Evolutionary conservation across 23 tunicate species (phyloP).

Genomic region (Ciona savignyi): DNA sequence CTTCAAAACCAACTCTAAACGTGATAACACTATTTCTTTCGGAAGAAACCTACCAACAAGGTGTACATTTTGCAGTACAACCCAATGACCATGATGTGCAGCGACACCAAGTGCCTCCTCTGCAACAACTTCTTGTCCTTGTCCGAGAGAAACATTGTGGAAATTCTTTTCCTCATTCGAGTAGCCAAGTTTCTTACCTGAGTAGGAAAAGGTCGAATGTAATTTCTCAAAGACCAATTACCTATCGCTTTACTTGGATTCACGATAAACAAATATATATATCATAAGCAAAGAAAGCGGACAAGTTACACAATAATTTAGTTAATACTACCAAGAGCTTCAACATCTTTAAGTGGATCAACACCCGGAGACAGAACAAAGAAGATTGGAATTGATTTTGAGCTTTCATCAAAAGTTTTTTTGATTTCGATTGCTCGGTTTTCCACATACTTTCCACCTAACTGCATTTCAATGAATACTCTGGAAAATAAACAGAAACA

Average conservation of each 20-base stretch:
- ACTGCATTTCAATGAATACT: slow-evolving; percentile 55
- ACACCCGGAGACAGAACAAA: slow-evolving; percentile 89
- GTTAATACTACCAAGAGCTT: slow-evolving; percentile 47
- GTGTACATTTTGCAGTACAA: slow-evolving; percentile 80
- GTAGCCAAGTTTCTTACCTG: slow-evolving; percentile 73
- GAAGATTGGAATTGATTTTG: slow-evolving; percentile 65
- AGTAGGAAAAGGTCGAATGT: too few relatives aligned
- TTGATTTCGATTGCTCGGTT: slow-evolving; percentile 67
- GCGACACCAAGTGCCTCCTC: slow-evolving; percentile 70
- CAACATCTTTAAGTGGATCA: slow-evolving; percentile 83
- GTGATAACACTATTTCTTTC: too few relatives aligned
- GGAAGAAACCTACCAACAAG: slow-evolving; percentile 72
- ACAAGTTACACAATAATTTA: too few relatives aligned
- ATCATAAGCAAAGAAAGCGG: background rate
- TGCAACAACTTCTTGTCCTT: slow-evolving; percentile 89
- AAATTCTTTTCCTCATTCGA: slow-evolving; percentile 51
- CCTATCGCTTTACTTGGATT: too few relatives aligned
- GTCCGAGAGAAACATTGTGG: slow-evolving; percentile 85
- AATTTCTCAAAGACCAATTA: too few relatives aligned
- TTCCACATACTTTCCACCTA: slow-evolving; percentile 82
- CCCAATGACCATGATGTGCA: slow-evolving; percentile 86
- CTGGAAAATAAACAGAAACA: slow-evolving; percentile 39
- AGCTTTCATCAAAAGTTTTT: slow-evolving; percentile 86
- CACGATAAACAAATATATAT: too few relatives aligned
- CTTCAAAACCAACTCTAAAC: too few relatives aligned